Evolutionary conservation across 1,140 invertebrate genomes (phyloP).

Genomic region (Drosophila eugracilis): DNA sequence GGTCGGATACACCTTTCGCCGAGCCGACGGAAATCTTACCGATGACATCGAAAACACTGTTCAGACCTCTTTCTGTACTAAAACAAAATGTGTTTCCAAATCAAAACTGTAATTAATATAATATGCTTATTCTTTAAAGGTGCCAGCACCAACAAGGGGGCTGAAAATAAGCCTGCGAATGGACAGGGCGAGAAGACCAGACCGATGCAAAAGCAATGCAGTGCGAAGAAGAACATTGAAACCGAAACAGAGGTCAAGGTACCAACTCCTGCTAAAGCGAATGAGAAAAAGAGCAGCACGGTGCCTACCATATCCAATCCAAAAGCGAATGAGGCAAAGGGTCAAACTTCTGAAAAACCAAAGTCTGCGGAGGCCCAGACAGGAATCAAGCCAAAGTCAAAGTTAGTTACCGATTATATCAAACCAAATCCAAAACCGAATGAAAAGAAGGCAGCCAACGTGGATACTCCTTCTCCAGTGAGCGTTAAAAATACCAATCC

Average conservation of each 20-base stretch:
- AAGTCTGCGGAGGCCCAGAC: background rate
- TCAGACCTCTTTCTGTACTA: conserved; percentile 32
- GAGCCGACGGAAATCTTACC: conserved; percentile 41
- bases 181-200: background rate
- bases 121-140: conserved; percentile 5
- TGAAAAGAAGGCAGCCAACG: too few relatives aligned
- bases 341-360: background rate
- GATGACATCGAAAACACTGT: conserved; percentile 13
- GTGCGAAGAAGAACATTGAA: too few relatives aligned
- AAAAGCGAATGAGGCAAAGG: background rate
- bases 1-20: conserved; percentile 6
- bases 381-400: background rate
- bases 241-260: background rate
- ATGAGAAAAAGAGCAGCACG: background rate
- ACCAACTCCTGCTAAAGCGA: background rate
- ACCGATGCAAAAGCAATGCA: background rate
- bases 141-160: conserved; percentile 15
- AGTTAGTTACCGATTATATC: too few relatives aligned
- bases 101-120: conserved; percentile 1
- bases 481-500: background rate
- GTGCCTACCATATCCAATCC: background rate
- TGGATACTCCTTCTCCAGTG: too few relatives aligned
- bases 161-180: conserved; percentile 8
- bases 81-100: background rate
- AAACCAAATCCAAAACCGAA: conserved; percentile 28